Evolutionary conservation across 2,888 invertebrate species (phyloP), one percentile per base, ranked within the genome.

Genomic region (Dynastes hyllus): DNA sequence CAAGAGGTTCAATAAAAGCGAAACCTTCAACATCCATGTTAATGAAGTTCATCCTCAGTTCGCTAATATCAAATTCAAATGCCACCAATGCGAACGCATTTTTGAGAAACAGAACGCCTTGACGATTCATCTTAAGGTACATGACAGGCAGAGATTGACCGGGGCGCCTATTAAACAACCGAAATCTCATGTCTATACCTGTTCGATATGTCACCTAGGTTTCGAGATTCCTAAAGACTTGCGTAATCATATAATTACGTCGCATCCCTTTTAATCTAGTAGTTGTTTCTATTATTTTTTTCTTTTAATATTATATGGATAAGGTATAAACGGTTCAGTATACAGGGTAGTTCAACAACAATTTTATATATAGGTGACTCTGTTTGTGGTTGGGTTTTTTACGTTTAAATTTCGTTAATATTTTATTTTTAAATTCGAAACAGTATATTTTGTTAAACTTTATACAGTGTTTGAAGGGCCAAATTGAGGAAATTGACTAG

Each of bases 1-100:
- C 66, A 92, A 92, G 82, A 90, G 91, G 77, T 93, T 93, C 84
- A 92, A 93, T 1, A 90, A 92, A 53, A 91, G 92, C 84, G 93
- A 93, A 5, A 92, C 92, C 0, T 87, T 94, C 37, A 91, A 92
- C 51, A 91, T 92, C 66, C 94, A 94, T 84, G 91, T 93, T 87
- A 91, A 92, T 84, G 90, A 91, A 82, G 92, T 93, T 83, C 92
- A 92, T 85, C 87, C 87, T 55, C 85, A 90, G 27, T 66, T 79
- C 50, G 53, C 77, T 27, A 50, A 69, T 40, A 66, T 69, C 6
- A 78, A 90, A 89, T 92, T 92, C 83, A 91, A 91, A 86, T 94
- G 94, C 83, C 92, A 92, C 82, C 90, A 93, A 75, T 94, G 94
- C 82, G 92, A 92, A 1, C 92, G 93, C 81, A 90, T 91, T 0